These are phyloP conservation scores for Caradrina kadenii DNA, from an alignment of 2,888 invertebrate species.

Conservation along the genomic window DNA sequence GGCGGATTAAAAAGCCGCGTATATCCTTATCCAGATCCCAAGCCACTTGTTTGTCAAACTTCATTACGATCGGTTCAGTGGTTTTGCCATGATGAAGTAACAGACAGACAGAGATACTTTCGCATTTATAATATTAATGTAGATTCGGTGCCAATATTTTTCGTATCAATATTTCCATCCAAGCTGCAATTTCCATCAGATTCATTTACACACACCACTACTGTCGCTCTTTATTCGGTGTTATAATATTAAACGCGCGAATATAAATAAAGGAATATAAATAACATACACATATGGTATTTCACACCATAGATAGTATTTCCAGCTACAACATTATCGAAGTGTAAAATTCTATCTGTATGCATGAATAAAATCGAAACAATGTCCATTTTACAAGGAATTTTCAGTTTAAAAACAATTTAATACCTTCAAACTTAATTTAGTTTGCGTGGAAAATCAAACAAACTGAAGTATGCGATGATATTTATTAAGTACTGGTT, in stretches of 20 bases:
- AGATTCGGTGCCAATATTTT: too few species aligned
- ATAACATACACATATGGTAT: not conserved
- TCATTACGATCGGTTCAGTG: too few species aligned
- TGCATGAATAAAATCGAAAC: conserved; percentile 13
- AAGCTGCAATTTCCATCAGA: conserved; percentile 2
- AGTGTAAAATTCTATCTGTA: conserved; percentile 9
- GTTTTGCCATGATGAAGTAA: too few species aligned
- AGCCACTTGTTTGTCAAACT: too few species aligned
- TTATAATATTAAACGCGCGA: not conserved
- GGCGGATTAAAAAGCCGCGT: too few species aligned
- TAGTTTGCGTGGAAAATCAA: conserved; percentile 33
- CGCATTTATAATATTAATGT: too few species aligned
- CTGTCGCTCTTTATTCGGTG: not conserved
- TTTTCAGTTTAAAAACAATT: conserved; percentile 21
- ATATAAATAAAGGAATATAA: not conserved
- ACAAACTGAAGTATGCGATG: conserved; percentile 20
- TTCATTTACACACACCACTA: not conserved
- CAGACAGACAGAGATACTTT: too few species aligned
- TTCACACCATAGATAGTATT: not conserved
- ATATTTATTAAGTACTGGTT: conserved; percentile 43
- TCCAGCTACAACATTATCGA: not conserved
- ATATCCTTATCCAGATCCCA: too few species aligned
- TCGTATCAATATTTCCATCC: not conserved
- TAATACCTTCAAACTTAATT: conserved; percentile 7
- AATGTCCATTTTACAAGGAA: conserved; percentile 15